A percentile compares a stretch with the other conserved stretches of the same genome.
These are phyloP conservation scores for Drosophila sulfurigaster DNA, from an alignment of 1,140 invertebrate species.

Conservation along the genomic window DNA sequence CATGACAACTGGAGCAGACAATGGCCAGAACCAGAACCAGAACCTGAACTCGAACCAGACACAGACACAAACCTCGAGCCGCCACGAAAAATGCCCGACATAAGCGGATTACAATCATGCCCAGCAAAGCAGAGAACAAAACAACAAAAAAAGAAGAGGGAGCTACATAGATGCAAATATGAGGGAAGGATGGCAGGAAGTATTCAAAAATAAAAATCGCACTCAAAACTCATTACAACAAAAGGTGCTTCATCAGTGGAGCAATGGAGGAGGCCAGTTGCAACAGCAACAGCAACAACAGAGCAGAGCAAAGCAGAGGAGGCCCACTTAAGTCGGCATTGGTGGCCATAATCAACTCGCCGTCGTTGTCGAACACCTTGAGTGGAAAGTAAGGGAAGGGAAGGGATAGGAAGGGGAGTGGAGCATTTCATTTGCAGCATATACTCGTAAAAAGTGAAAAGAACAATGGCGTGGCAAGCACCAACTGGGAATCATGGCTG, in stretches of 20 bases:
- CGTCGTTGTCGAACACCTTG: conserved; percentile 59
- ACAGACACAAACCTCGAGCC: neutral
- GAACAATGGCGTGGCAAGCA: conserved; percentile 69
- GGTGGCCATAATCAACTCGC: conserved; percentile 73
- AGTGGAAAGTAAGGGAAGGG: neutral
- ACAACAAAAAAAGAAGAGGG: conserved; percentile 5
- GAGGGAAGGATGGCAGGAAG: conserved; percentile 19
- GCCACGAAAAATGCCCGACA: conserved; percentile 27
- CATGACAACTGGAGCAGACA: conserved; percentile 51
- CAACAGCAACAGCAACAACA: conserved; percentile 1
- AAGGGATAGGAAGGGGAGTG: neutral
- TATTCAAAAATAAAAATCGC: conserved; percentile 73
- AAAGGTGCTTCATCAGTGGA: conserved; percentile 76
- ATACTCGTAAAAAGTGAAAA: conserved; percentile 68
- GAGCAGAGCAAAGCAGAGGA: neutral
- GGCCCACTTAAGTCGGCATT: conserved; percentile 72
- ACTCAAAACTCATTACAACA: conserved; percentile 82
- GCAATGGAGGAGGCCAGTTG: conserved; percentile 5
- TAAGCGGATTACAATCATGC: conserved; percentile 72
- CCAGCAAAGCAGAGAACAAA: neutral
- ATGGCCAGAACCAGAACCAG: conserved; percentile 32
- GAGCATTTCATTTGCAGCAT: conserved; percentile 70
- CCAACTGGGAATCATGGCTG: conserved; percentile 45
- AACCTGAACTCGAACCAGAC: neutral
- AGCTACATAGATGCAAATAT: neutral